A percentile compares a stretch with the other conserved stretches of the same genome.
Conservation (phyloP, 2,888 invertebrate genomes). For the Unio pictorum region DNA sequence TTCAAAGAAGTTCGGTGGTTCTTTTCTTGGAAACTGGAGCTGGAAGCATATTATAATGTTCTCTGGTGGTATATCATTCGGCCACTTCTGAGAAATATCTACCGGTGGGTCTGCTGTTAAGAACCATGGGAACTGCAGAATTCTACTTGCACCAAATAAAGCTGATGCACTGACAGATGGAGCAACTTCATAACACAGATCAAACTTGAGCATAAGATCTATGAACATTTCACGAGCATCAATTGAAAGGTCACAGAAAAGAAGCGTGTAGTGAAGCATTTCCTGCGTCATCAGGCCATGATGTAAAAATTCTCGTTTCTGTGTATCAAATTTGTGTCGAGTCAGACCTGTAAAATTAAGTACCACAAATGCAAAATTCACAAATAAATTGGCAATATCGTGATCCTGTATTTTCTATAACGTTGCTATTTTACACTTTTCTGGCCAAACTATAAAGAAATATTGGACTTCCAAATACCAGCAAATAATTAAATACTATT, state of each 20-base stretch:
- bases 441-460: too few species aligned
- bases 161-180: slow-evolving; percentile 35
- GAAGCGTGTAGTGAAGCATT: slow-evolving; percentile 52
- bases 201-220: slow-evolving; percentile 63
- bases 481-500: too few species aligned
- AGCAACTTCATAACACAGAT: slow-evolving; percentile 60
- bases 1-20: slow-evolving; percentile 63
- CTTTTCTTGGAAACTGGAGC: slow-evolving; percentile 50
- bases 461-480: too few species aligned
- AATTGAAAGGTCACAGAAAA: slow-evolving; percentile 51
- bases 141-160: slow-evolving; percentile 40
- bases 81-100: slow-evolving; percentile 50
- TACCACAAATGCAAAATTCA: too few species aligned
- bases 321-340: slow-evolving; percentile 37
- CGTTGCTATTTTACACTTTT: too few species aligned
- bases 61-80: slow-evolving; percentile 35
- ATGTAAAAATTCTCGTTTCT: slow-evolving; percentile 54
- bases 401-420: too few species aligned
- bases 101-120: slow-evolving; percentile 44
- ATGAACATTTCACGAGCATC: slow-evolving; percentile 58
- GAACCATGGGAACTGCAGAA: slow-evolving; percentile 65
- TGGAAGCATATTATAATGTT: slow-evolving; percentile 43
- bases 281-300: slow-evolving; percentile 58
- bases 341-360: slow-evolving; percentile 22
- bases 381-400: too few species aligned